A percentile compares a stretch with the other conserved stretches of the same genome.
These are phyloP conservation scores for Anastatus disparis DNA, from an alignment of 1,140 invertebrate species.

Conservation along the genomic window DNA sequence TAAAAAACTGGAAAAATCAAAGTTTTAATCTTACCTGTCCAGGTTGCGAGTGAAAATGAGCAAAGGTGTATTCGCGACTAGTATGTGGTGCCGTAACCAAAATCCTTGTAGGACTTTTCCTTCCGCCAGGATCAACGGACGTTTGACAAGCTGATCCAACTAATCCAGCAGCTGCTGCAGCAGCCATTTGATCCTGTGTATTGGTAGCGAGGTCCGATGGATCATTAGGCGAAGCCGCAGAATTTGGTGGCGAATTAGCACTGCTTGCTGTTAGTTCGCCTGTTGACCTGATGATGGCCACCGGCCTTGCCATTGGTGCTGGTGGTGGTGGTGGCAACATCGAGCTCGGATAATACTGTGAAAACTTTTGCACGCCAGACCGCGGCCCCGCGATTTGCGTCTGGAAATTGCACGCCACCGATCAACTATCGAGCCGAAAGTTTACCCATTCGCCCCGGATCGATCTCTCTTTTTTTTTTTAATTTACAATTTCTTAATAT, in stretches of 20 bases:
- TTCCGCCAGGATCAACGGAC: slow-evolving; percentile 65
- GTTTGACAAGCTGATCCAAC: slow-evolving; percentile 64
- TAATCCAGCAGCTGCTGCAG: slow-evolving; percentile 56
- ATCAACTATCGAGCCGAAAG: slow-evolving; percentile 60
- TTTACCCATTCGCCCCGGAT: slow-evolving; percentile 49
- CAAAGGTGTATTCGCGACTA: slow-evolving; percentile 82
- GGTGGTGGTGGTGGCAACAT: slow-evolving; percentile 96
- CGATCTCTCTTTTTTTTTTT: too few species aligned
- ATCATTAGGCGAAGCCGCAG: slow-evolving; percentile 71
- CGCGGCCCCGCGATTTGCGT: slow-evolving; percentile 70
- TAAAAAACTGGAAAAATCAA: background rate
- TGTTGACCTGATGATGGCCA: slow-evolving; percentile 92
- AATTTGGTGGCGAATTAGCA: slow-evolving; percentile 72
- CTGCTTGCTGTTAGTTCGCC: slow-evolving; percentile 69
- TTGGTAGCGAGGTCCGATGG: slow-evolving; percentile 56
- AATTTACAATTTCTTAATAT: too few species aligned
- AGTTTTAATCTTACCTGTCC: slow-evolving; percentile 77
- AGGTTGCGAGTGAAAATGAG: slow-evolving; percentile 90
- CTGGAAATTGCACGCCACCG: slow-evolving; percentile 66
- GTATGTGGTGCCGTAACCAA: slow-evolving; percentile 66
- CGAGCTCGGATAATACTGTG: slow-evolving; percentile 88
- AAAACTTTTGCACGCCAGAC: slow-evolving; percentile 75
- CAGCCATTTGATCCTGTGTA: slow-evolving; percentile 59
- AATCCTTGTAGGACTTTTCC: slow-evolving; percentile 64
- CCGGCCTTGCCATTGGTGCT: slow-evolving; percentile 93